Conservation (phyloP, 2,113 vertebrate species). For the Buteo buteo region DNA sequence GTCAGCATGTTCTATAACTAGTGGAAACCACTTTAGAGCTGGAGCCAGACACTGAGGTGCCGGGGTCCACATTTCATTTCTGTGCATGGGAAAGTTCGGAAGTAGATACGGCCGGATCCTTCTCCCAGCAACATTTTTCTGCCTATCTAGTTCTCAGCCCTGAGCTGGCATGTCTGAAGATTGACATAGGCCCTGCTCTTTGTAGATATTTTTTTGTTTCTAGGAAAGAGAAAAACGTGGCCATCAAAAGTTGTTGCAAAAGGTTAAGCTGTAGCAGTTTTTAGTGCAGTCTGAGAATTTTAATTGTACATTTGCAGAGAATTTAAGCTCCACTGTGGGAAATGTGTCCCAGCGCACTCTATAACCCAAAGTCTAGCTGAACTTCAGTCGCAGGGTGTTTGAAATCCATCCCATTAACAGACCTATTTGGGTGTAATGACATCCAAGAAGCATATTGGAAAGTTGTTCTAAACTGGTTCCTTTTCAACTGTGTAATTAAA, state of each 20-base stretch:
- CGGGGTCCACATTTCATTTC: conserved; percentile 56
- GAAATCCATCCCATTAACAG: background rate
- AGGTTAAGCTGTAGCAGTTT: background rate
- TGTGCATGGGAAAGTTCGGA: conserved; percentile 48
- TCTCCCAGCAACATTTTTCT: conserved; percentile 31
- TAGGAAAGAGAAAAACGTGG: background rate
- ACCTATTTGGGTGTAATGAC: background rate
- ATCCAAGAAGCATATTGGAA: background rate
- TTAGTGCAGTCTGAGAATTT: background rate
- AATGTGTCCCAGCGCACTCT: background rate
- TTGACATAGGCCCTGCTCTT: background rate
- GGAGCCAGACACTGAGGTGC: conserved; percentile 68
- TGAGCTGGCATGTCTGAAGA: background rate
- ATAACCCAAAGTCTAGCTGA: background rate
- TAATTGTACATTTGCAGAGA: background rate
- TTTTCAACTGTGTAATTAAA: background rate
- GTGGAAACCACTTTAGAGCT: conserved; percentile 66
- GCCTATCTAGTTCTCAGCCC: conserved; percentile 30
- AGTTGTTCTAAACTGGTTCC: background rate
- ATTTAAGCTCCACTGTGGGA: background rate
- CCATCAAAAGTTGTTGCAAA: background rate
- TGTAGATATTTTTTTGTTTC: background rate
- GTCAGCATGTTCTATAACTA: conserved; percentile 64
- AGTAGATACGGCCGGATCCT: conserved; percentile 4
- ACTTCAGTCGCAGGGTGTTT: background rate